Base-by-base conservation (phyloP, 2,797 vertebrate genomes). In the Glossophaga mutica region DNA sequence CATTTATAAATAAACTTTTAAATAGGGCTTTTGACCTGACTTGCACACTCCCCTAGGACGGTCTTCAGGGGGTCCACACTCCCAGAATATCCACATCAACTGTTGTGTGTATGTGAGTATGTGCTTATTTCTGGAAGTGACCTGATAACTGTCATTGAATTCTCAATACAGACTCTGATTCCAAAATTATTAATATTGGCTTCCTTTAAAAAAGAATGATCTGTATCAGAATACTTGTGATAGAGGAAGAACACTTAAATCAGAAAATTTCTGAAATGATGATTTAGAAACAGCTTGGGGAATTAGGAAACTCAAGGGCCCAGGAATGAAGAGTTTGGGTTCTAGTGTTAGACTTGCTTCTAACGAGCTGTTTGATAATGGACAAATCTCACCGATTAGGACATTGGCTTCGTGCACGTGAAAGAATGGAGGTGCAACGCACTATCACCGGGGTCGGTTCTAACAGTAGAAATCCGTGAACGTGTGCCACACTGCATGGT, bases 1-100 rank as follows among this genome's bases (percentile, higher is more conserved):
- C 34, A 83, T 16, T 94, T 87, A 37, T 62, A 86, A 96, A 84
- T 79, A 87, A 90, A 67, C 65, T 44, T 90, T 94, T 88, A 76
- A 82, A 34, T 50, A 78, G 48, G 11, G 1, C 32, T 62, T 83
- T 87, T 59, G 57, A 71, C 70, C 57, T 73, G 50, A 79, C 83
- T 88, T 87, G 10, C 74, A 77, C 10, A 6, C 21, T 84, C 32
- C 10, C 24, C 4, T 86, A 55, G 34, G 48, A 79, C 39, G n/a
- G 48, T 29, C 14, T 77, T 86, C 29, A 68, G 34, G 18, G 74
- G n/a, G 32, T 48, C 22, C 55, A 34, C 21, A 50, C 3, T 44
- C 24, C 70, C 37, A 46, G 37, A 48, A 78, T 52, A 48, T 77
- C 24, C 11, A 83, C 57, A 76, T 8, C 62, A 85, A 85, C 39